phyloP scores from a whole-genome alignment of 2,797 vertebrate genomes.

The Gorsachius magnificus region DNA sequence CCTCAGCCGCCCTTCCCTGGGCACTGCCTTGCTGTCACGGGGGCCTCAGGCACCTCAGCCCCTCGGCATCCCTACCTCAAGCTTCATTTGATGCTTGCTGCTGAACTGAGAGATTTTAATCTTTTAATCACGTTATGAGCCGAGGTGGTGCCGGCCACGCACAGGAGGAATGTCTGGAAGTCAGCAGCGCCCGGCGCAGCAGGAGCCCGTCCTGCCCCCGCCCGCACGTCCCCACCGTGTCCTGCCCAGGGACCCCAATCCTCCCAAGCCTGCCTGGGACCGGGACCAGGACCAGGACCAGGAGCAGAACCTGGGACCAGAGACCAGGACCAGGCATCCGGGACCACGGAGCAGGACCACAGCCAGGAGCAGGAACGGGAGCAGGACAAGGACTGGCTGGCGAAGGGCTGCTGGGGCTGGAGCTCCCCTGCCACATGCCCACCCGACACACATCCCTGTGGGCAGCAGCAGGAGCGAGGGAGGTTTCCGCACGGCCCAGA shows the following conservation, averaged over 20 bases:
- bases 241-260: background rate
- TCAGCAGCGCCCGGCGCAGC: background rate
- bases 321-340: background rate
- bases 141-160: constrained; percentile 40
- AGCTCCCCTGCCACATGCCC: background rate
- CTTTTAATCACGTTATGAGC: constrained; percentile 60
- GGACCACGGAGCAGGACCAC: accelerated
- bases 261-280: background rate
- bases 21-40: accelerated
- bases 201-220: constrained; percentile 1
- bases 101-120: constrained; percentile 54
- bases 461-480: background rate
- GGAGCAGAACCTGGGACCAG: no score
- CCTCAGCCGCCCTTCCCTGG: background rate
- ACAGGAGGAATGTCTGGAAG: constrained; percentile 66
- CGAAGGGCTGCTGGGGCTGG: background rate
- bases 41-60: background rate
- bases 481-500: accelerated
- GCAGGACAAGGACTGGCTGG: background rate
- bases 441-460: background rate
- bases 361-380: background rate
- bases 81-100: constrained; percentile 51
- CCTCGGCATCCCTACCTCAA: background rate
- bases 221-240: background rate
- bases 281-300: background rate